phyloP scores from a whole-genome alignment of 2,797 vertebrate species.

The Bucorvus abyssinicus region DNA sequence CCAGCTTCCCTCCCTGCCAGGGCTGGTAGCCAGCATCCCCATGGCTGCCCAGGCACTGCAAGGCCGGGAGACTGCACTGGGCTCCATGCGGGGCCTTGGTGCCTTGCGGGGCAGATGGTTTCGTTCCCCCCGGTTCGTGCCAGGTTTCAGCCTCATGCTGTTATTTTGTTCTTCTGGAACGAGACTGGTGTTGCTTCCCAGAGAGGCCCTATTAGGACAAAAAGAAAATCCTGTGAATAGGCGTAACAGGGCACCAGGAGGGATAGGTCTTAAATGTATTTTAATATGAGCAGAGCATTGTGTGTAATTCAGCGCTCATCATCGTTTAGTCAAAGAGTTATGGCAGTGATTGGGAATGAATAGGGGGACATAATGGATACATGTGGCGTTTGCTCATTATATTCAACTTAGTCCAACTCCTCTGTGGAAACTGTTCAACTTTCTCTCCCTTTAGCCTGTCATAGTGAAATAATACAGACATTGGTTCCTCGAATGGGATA shows the following conservation, averaged over 20 bases:
- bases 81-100: not conserved
- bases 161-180: slow-evolving; percentile 86
- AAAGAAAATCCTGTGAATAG: slow-evolving; percentile 90
- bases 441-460: slow-evolving; percentile 86
- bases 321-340: slow-evolving; percentile 86
- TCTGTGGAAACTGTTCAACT: slow-evolving; percentile 85
- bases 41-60: not conserved
- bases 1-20: not conserved
- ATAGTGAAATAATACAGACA: slow-evolving; percentile 87
- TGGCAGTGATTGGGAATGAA: slow-evolving; percentile 80
- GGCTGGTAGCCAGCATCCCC: not conserved
- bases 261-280: slow-evolving; percentile 88
- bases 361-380: slow-evolving; percentile 84
- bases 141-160: slow-evolving; percentile 82
- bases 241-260: slow-evolving; percentile 86
- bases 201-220: slow-evolving; percentile 79
- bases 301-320: slow-evolving; percentile 87
- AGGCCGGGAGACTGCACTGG: not conserved
- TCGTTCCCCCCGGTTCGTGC: slow-evolving; percentile 80
- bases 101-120: slow-evolving; percentile 88
- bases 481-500: slow-evolving; percentile 84
- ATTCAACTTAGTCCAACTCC: slow-evolving; percentile 86
- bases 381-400: slow-evolving; percentile 94
- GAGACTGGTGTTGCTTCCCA: slow-evolving; percentile 85
- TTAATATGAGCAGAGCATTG: slow-evolving; percentile 86